These are phyloP conservation scores for Urocitellus parryii DNA, from an alignment of 2,113 vertebrate genomes.

Conservation along the genomic window DNA sequence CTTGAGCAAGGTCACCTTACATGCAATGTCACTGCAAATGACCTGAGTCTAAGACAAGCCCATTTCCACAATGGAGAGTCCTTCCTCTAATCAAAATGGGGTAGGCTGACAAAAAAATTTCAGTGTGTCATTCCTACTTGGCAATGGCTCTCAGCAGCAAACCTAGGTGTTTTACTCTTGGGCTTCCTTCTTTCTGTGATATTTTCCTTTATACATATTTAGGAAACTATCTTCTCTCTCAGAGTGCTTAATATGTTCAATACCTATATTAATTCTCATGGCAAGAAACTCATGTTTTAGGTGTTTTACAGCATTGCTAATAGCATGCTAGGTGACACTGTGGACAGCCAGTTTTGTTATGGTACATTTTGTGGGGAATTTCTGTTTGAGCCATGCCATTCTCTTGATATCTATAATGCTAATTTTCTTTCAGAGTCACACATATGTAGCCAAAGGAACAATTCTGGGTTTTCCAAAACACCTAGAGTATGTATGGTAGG, in stretches of 20 bases:
- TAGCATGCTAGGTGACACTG: constrained; percentile 92
- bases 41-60: too few species aligned
- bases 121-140: too few species aligned
- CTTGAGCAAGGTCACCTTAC: too few species aligned
- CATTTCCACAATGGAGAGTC: too few species aligned
- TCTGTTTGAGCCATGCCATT: constrained; percentile 92
- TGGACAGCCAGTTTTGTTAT: constrained; percentile 92
- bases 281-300: constrained; percentile 93
- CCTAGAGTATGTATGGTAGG: constrained; percentile 92
- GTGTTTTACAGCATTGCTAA: constrained; percentile 90
- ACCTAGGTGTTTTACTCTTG: constrained; percentile 91
- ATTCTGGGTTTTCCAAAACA: constrained; percentile 93
- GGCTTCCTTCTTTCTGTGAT: constrained; percentile 91
- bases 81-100: too few species aligned
- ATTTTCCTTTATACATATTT: constrained; percentile 92
- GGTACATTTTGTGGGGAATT: constrained; percentile 93
- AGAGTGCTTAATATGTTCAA: constrained; percentile 94
- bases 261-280: constrained; percentile 94
- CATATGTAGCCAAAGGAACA: constrained; percentile 91
- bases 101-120: too few species aligned
- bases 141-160: constrained; percentile 81
- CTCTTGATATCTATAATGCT: constrained; percentile 94
- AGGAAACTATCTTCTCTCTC: constrained; percentile 96
- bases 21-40: too few species aligned
- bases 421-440: constrained; percentile 94